Conservation (phyloP, 2,888 invertebrate genomes). For the Petrophora chlorosata region DNA sequence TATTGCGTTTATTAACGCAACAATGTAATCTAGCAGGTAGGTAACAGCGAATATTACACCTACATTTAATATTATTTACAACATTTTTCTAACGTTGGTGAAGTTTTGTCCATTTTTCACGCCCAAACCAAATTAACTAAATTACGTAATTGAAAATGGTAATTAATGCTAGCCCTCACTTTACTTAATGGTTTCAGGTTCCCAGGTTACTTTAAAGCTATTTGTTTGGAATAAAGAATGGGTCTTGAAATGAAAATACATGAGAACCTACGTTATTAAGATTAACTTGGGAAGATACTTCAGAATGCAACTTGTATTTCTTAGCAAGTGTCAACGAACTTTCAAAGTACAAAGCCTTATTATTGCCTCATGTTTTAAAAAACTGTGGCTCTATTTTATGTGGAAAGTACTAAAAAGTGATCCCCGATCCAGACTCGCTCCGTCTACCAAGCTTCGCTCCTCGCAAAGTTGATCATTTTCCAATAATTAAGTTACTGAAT, state of each 20-base stretch:
- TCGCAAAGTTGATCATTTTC: conserved; percentile 40
- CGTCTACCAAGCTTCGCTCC: conserved; percentile 20
- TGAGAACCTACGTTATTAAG: too few species aligned
- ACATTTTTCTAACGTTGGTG: too few species aligned
- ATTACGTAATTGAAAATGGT: conserved; percentile 16
- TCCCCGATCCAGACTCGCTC: conserved; percentile 1
- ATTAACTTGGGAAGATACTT: too few species aligned
- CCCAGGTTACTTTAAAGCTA: too few species aligned
- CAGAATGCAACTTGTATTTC: too few species aligned
- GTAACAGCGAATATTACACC: neutral
- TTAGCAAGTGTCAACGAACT: too few species aligned
- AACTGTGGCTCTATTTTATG: conserved; percentile 26
- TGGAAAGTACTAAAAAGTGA: conserved; percentile 19
- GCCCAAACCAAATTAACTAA: conserved; percentile 5
- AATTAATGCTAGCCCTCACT: conserved; percentile 13
- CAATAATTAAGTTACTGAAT: conserved; percentile 41
- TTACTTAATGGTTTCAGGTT: conserved; percentile 13
- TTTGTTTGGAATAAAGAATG: too few species aligned
- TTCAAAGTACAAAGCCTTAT: too few species aligned
- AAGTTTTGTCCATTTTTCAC: conserved; percentile 7
- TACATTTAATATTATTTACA: neutral
- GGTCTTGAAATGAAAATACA: too few species aligned
- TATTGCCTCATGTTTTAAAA: conserved; percentile 1
- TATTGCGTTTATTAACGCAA: conserved; percentile 21
- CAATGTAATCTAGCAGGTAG: conserved; percentile 8